Evolutionary conservation across 2,113 vertebrate species (phyloP).

Genomic region (Scolopax mira): DNA sequence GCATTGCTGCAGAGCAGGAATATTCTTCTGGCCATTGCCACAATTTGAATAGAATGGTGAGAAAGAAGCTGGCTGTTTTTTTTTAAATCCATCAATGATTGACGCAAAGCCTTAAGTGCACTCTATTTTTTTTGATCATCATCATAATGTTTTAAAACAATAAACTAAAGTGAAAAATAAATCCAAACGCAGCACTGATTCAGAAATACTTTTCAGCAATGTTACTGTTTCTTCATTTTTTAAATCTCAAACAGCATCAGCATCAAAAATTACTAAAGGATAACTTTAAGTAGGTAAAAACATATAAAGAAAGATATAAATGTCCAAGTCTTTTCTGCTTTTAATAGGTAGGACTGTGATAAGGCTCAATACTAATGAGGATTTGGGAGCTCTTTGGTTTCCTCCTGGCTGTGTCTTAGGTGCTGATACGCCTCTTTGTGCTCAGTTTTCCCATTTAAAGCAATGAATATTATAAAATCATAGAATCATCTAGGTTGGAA

Average conservation of each 20-base stretch:
- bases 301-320: neutral
- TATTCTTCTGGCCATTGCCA: neutral
- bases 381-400: neutral
- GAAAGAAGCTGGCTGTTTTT: neutral
- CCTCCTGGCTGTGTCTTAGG: neutral
- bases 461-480: neutral
- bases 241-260: neutral
- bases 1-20: neutral
- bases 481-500: too few relatives aligned
- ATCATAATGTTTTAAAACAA: neutral
- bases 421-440: neutral
- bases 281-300: neutral
- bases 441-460: neutral
- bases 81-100: neutral
- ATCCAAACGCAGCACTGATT: neutral
- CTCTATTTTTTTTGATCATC: neutral
- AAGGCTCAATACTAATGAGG: accelerated
- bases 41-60: neutral
- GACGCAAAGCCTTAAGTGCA: neutral
- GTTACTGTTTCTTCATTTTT: neutral
- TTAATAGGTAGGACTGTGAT: neutral
- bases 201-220: neutral
- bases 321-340: neutral
- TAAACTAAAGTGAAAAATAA: neutral
- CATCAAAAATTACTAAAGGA: neutral